These are phyloP conservation scores for Trachelipus rathkii DNA, from an alignment of 1,140 invertebrate species.

Conservation along the genomic window DNA sequence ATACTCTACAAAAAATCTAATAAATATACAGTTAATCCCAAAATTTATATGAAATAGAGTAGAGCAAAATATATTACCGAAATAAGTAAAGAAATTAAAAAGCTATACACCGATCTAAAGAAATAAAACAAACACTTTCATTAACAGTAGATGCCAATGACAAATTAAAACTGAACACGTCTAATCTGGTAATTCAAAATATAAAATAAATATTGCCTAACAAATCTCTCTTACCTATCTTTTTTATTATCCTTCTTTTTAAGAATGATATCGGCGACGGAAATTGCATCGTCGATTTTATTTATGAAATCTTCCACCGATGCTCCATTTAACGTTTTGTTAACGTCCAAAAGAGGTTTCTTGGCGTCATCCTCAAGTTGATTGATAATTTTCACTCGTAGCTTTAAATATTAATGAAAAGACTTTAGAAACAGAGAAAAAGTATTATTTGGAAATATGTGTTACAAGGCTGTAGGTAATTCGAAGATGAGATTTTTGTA, in stretches of 20 bases:
- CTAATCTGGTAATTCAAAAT: neutral
- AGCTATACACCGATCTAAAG: neutral
- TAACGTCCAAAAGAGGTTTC: neutral
- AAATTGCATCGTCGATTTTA: neutral
- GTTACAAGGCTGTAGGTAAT: no score
- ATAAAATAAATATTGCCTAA: neutral
- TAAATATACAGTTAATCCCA: no score
- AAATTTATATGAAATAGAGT: no score
- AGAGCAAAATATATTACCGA: no score
- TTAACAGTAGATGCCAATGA: neutral
- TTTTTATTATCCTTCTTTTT: conserved; percentile 86
- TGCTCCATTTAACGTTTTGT: neutral
- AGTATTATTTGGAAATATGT: neutral
- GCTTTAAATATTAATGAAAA: neutral
- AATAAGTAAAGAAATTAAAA: no score
- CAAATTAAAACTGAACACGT: neutral
- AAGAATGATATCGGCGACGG: conserved; percentile 68
- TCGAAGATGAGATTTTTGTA: no score
- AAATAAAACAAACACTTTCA: neutral
- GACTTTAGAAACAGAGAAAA: neutral
- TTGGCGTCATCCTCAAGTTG: neutral
- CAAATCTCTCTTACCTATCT: conserved; percentile 58
- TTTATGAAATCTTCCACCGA: neutral
- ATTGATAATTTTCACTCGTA: conserved; percentile 2
- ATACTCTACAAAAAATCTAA: no score